Conservation (phyloP, 2,797 vertebrate species). For the Crenuchus spilurus region DNA sequence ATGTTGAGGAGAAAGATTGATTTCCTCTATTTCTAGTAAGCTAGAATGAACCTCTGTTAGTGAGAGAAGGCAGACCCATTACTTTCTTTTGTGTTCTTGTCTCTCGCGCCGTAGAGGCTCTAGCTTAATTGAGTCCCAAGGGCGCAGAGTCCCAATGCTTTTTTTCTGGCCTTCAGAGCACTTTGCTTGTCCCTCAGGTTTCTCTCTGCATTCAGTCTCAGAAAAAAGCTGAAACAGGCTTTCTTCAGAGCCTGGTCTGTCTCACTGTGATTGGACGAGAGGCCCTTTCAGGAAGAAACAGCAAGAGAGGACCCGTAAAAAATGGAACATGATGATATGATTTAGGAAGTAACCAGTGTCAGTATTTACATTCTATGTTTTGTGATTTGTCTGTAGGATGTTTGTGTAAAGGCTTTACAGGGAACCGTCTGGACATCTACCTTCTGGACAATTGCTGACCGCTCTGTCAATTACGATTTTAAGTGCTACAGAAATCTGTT, state of each 20-base stretch:
- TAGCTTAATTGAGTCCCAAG: conserved; percentile 48
- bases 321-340: conserved; percentile 13
- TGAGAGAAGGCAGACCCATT: conserved; percentile 28
- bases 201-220: conserved; percentile 19
- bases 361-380: neutral
- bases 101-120: conserved; percentile 30
- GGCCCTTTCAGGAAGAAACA: neutral
- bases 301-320: neutral
- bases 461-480: neutral
- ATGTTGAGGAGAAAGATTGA: conserved; percentile 18
- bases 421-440: conserved; percentile 5
- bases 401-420: conserved; percentile 1
- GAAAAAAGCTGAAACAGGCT: neutral
- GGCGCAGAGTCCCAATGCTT: conserved; percentile 17
- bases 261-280: conserved; percentile 1
- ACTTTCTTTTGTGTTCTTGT: conserved; percentile 26
- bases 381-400: conserved; percentile 3
- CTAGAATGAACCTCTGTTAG: conserved; percentile 2
- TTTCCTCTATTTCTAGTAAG: neutral
- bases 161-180: conserved; percentile 26
- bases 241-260: conserved; percentile 18
- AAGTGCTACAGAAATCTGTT: neutral
- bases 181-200: neutral
- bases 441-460: neutral
- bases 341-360: neutral